Percentiles rank a stretch among this genome's conserved stretches.
Evolutionary conservation across 2,797 vertebrate species (phyloP).

Genomic region (Pantherophis alleghaniensis): DNA sequence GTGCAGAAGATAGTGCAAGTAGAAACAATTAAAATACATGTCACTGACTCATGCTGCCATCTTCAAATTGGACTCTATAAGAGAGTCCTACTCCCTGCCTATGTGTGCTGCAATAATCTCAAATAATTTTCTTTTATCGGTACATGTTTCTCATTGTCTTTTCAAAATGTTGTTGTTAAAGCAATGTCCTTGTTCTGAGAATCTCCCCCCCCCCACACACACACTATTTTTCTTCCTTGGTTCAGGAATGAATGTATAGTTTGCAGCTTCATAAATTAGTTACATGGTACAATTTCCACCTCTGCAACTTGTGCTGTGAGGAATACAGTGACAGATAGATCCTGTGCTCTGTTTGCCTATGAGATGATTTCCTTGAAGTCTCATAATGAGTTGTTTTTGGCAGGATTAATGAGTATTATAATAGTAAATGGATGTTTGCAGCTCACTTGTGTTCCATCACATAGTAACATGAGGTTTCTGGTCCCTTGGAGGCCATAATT

Average conservation of each 20-base stretch:
- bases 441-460: slow-evolving; percentile 92
- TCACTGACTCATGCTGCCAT: background rate
- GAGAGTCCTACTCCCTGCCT: background rate
- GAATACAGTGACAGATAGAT: slow-evolving; percentile 85
- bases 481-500: slow-evolving; percentile 88
- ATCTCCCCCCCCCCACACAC: slow-evolving; percentile 3
- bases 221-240: slow-evolving; percentile 51
- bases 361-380: slow-evolving; percentile 95
- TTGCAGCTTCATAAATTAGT: slow-evolving; percentile 72
- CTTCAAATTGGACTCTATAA: background rate
- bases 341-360: slow-evolving; percentile 91
- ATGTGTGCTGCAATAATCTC: background rate
- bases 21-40: background rate
- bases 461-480: slow-evolving; percentile 83
- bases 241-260: slow-evolving; percentile 68
- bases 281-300: slow-evolving; percentile 67
- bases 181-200: slow-evolving; percentile 34
- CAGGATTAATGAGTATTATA: slow-evolving; percentile 98
- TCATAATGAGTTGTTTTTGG: slow-evolving; percentile 96
- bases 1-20: background rate
- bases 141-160: background rate
- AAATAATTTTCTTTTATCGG: slow-evolving; percentile 5
- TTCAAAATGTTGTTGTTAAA: slow-evolving; percentile 26
- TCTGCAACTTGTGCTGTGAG: slow-evolving; percentile 73
- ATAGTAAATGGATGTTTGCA: slow-evolving; percentile 94